Evolutionary conservation across 2,113 vertebrate species (phyloP).

Genomic region (Chunga burmeisteri): DNA sequence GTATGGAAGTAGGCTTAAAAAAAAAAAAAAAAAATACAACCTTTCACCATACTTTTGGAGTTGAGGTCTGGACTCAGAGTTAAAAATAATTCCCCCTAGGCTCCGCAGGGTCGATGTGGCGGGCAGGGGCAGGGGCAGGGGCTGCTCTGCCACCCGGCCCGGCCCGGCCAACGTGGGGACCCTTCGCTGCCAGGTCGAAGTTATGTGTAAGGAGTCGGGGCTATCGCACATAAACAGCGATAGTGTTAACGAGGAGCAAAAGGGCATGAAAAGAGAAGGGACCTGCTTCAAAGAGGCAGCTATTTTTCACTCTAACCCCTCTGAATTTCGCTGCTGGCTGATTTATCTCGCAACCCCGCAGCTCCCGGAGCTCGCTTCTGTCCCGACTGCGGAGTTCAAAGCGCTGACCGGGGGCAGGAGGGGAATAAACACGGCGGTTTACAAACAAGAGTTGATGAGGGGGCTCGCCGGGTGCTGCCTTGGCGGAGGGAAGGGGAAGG

Average conservation of each 20-base stretch:
- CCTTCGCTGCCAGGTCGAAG: not conserved
- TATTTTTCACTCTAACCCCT: not conserved
- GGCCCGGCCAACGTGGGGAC: not conserved
- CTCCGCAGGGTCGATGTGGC: not conserved
- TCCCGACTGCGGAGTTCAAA: not conserved
- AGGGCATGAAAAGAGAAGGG: conserved; percentile 18
- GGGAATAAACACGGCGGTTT: not conserved
- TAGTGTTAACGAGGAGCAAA: conserved; percentile 50
- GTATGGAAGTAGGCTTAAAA: not conserved
- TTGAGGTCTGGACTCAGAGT: not conserved
- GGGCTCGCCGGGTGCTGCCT: not conserved
- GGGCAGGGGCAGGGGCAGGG: not conserved
- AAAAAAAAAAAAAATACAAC: no score
- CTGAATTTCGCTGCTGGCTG: not conserved
- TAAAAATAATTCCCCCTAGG: not conserved
- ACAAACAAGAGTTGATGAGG: conserved; percentile 9
- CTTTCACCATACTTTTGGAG: not conserved
- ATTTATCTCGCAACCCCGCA: conserved; percentile 3
- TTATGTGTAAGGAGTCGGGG: not conserved
- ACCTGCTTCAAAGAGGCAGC: conserved; percentile 31
- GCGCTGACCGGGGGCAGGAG: not conserved
- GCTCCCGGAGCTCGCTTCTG: not conserved
- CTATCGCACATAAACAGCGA: not conserved
- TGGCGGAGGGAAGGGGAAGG: conserved; percentile 24
- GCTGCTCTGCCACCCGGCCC: not conserved